Evolutionary conservation across 2,113 vertebrate genomes (phyloP), one percentile per base, ranked within the genome.

Genomic region (Gnathonemus longibarbis): DNA sequence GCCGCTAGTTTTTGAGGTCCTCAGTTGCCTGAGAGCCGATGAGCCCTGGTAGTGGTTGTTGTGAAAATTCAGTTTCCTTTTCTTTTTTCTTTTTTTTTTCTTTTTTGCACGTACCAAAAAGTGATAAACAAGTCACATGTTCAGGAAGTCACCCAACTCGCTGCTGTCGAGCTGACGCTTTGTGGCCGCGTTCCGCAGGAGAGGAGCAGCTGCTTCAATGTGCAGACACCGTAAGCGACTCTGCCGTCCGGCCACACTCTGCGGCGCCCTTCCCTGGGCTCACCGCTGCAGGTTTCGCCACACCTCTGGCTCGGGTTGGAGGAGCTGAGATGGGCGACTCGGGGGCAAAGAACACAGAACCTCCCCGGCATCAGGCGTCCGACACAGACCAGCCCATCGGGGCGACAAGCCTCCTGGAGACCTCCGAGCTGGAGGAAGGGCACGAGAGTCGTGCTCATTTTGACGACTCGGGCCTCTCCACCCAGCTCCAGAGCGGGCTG

Each of bases 401-500:
- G n/a, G 95, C 93, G 27, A 93, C 93, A 58, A 94, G 95, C 13
- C 85, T 95, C 91, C 92, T 94, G 88, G 95, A 93, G 93, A 94
- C 93, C 87, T 96, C 96, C 0, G 95, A 92, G 0, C 93, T 92
- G 1, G 96, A 96, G 77, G 95, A 92, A n/a, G 93, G 94, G 89
- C 95, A 95, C 53, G 95, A 91, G 0, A 96, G 95, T 5, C 96
- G 93, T 17, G 87, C 53, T 17, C 39, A n/a, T 0, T 95, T 95
- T 88, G 96, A 99, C 0, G 98, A 99, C 84, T 94, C 95, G 0
- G 97, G 97, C 50, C 96, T 99, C 3, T 97, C 98, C 1, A 88
- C 95, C 88, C 96, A 97, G 92, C 97, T 99, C 39, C 98, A 99
- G 94, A 96, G 94, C 45, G 98, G 97, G 46, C 94, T 99, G 93